Conservation (phyloP, 2,888 invertebrate genomes). For the Thumatha senex region DNA sequence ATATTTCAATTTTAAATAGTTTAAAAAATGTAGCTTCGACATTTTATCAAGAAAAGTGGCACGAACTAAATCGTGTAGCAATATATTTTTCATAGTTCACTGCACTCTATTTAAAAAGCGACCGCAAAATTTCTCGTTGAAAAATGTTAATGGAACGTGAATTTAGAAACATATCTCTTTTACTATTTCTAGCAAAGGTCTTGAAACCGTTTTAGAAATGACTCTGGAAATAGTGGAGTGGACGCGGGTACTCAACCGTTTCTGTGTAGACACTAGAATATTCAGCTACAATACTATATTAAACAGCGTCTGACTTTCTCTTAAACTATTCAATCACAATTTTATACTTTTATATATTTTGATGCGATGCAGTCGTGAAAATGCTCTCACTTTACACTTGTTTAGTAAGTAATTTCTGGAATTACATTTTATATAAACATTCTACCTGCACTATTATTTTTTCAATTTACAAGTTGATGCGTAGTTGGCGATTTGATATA, state of each 20-base stretch:
- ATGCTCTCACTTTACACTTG: too few relatives aligned
- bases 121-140: conserved; percentile 6
- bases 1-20: too few relatives aligned
- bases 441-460: too few relatives aligned
- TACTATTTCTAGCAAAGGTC: conserved; percentile 14
- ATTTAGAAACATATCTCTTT: conserved; percentile 5
- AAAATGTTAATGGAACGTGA: conserved; percentile 12
- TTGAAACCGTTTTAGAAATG: conserved; percentile 32
- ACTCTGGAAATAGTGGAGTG: conserved; percentile 27
- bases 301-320: conserved; percentile 13
- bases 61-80: not conserved
- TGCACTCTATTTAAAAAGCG: not conserved
- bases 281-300: too few relatives aligned
- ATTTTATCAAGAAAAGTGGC: not conserved
- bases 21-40: not conserved
- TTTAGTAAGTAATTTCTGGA: too few relatives aligned
- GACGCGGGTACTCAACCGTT: conserved; percentile 10
- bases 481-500: too few relatives aligned
- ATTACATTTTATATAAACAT: too few relatives aligned
- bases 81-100: conserved; percentile 3
- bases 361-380: too few relatives aligned
- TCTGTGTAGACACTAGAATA: conserved; percentile 16
- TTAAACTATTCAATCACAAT: conserved; percentile 5
- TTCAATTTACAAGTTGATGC: too few relatives aligned
- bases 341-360: not conserved